Evolutionary conservation across 2,797 vertebrate genomes (phyloP).

Genomic region (Parotocinclus haroldoi): DNA sequence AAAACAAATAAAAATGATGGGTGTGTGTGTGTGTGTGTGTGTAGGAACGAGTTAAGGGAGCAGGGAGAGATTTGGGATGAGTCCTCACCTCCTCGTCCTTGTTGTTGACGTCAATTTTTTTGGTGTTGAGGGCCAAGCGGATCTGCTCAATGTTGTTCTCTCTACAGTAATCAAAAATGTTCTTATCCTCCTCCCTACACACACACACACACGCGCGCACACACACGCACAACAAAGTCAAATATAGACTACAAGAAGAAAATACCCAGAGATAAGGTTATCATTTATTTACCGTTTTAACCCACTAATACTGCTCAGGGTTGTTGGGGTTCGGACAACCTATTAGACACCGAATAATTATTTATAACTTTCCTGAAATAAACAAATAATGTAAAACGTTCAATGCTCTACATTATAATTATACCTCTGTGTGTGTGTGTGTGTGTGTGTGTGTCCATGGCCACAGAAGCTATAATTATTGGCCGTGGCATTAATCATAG

Average conservation of each 20-base stretch:
- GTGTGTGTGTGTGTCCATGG: too few relatives aligned
- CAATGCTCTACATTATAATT: neutral
- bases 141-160: conserved; percentile 93
- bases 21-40: neutral
- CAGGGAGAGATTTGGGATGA: neutral
- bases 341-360: too few relatives aligned
- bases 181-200: conserved; percentile 97
- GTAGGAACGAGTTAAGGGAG: neutral
- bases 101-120: conserved; percentile 85
- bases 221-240: conserved; percentile 1
- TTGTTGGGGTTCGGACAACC: too few relatives aligned
- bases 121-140: conserved; percentile 82
- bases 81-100: conserved; percentile 88
- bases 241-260: neutral
- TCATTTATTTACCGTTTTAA: too few relatives aligned
- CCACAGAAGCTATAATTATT: too few relatives aligned
- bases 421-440: too few relatives aligned
- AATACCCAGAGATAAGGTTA: too few relatives aligned
- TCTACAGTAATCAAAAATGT: conserved; percentile 97
- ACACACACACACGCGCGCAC: conserved; percentile 26
- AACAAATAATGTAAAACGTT: neutral
- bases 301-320: neutral
- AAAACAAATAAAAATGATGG: too few relatives aligned
- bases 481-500: too few relatives aligned
- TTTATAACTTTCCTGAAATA: neutral